Evolutionary conservation across 2,113 vertebrate species (phyloP), one percentile per base, ranked within the genome.

Genomic region (Hyla sarda): DNA sequence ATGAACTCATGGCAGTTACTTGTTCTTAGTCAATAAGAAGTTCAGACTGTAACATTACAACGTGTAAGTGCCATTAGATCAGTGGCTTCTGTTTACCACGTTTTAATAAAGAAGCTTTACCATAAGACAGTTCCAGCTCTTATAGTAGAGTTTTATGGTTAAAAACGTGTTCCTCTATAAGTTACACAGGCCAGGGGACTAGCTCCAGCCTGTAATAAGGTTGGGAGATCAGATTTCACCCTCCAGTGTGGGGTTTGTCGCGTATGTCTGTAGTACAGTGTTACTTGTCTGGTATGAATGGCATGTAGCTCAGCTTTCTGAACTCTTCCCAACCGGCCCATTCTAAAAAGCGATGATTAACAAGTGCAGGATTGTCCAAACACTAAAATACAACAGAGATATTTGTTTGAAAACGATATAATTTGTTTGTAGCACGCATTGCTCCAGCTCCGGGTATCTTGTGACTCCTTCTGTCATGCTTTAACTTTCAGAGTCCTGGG

Each of bases 281-380:
- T 71, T 72, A 79, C 75, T 45, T 58, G 84, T 80, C 76, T 86
- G 84, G 76, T 86, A 86, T 86, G 76, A 80, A 41, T 73, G 50
- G 65, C 77, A 86, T 81, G 48, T 69, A 56, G 34, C 65, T 81
- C 76, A 72, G 76, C 60, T 86, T 86, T 80, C 76, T 86, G 60
- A 86, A 58, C 65, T 60, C 76, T 72, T 69, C 32, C 81, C 48
- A 81, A 72, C 34, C 32, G 58, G 19, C 32, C 50, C 37, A 16
- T 80, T 52, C 65, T 80, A 34, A 72, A 25, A 81, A 60, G 71
- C 50, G 72, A 75, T 62, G 82, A 45, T 69, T 58, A 80, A 77
- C 73, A 76, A 74, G 62, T 17, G 23, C 37, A 32, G 76, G 82
- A 74, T 32, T 71, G 62, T 25, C 34, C 62, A 58, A 86, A 73